Base-by-base conservation (phyloP, 2,113 vertebrate species). In the Apeltes quadracus region DNA sequence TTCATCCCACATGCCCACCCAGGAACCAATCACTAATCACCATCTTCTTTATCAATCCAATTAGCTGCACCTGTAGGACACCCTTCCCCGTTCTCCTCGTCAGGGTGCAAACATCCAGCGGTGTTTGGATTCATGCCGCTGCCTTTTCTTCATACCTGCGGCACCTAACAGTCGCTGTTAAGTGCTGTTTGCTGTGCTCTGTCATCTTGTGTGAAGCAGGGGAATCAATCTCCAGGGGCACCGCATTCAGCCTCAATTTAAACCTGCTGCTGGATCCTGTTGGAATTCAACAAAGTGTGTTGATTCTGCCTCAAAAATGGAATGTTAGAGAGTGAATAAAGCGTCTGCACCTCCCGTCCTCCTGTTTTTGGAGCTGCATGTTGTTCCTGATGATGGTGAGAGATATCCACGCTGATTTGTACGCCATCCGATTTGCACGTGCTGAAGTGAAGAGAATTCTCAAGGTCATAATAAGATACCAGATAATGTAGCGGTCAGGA, bases 41-140 rank as follows among this genome's bases (percentile, higher is more conserved):
- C 50, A 53, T 74, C 36, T 18, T 76, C 32, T 78, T 83, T 66
- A 84, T 88, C 82, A 85, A 36, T 76, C 61, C 79, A 79, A 75
- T 81, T 83, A 79, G 48, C 56, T 38, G 41, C 62, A 80, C 57
- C 81, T 87, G 75, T 73, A 67, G 27, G 59, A 46, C 59, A 10
- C 0, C 11, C 67, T 43, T 14, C 61, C 11, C 22, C 43, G 46
- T 65, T 20, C 41, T 70, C 23, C 36, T 34, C 18, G 18, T 7
- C 15, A 67, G 69, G 57, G 80, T 62, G 20, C 66, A 71, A 80
- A 68, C 65, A 78, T n/a, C 81, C 71, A 76, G 46, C 75, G 69
- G 72, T 46, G 70, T 82, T 84, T 43, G 61, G 41, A 27, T 79
- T 81, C 56, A 27, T 56, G 1, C 36, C 4, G 1, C n/a, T 56